Evolutionary conservation across 2,113 vertebrate species (phyloP).

Genomic region (Antigone vipio): DNA sequence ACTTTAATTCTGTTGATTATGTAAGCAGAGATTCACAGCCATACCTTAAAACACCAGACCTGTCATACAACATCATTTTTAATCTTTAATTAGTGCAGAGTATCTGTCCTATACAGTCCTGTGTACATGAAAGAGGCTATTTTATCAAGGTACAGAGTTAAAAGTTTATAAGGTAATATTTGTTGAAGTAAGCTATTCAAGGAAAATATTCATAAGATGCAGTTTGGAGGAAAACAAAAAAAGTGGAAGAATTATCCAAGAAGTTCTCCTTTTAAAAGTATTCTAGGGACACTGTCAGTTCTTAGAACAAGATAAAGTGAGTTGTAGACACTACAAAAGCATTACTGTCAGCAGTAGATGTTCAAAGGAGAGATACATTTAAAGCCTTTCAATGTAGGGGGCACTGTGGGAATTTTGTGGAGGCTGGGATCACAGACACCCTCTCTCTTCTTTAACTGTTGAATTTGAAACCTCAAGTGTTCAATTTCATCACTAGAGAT

Average conservation of each 20-base stretch:
- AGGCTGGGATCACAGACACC: neutral
- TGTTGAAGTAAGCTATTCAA: neutral
- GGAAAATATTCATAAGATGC: neutral
- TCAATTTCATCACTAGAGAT: neutral
- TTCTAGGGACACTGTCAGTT: neutral
- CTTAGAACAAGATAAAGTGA: neutral
- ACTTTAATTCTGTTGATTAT: neutral
- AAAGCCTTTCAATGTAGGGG: constrained; percentile 15
- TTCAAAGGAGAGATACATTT: constrained; percentile 12
- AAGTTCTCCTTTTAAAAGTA: neutral
- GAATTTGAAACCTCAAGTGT: neutral
- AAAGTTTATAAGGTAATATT: neutral
- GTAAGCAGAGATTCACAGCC: neutral
- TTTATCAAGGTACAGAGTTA: neutral
- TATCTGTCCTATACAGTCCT: neutral
- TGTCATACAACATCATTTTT: neutral
- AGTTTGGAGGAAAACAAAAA: neutral
- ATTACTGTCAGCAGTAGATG: neutral
- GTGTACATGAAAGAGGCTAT: neutral
- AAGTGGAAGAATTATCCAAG: neutral
- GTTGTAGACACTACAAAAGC: constrained; percentile 7
- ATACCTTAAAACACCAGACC: neutral
- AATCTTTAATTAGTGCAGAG: neutral
- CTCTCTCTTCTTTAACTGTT: neutral
- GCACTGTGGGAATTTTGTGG: neutral